phyloP scores from a whole-genome alignment of 2,797 vertebrate genomes.

The Pangasius djambal region DNA sequence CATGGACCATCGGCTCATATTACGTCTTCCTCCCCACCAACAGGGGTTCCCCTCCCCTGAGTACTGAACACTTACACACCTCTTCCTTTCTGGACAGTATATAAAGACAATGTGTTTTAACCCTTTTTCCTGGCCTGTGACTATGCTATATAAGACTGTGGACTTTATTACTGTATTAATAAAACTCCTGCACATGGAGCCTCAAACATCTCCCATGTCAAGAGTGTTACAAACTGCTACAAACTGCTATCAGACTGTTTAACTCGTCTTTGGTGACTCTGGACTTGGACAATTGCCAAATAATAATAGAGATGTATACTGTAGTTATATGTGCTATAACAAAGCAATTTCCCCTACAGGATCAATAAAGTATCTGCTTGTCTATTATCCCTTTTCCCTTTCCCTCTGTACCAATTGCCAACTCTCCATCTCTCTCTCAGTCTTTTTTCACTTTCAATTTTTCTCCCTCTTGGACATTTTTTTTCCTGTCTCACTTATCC shows the following conservation, averaged over 20 bases:
- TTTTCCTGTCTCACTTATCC: background rate
- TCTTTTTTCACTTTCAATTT: background rate
- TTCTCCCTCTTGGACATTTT: background rate
- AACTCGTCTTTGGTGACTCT: background rate
- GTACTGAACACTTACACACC: background rate
- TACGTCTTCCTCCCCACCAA: background rate
- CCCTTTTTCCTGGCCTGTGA: too few relatives aligned
- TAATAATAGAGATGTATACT: constrained; percentile 13
- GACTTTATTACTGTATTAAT: background rate
- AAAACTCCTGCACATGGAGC: background rate
- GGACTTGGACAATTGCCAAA: background rate
- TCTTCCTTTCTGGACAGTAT: background rate
- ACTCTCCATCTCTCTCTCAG: constrained; percentile 16
- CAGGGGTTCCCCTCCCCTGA: background rate
- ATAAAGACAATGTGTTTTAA: background rate
- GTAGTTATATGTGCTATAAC: constrained; percentile 4
- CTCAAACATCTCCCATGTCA: too few relatives aligned
- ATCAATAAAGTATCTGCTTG: background rate
- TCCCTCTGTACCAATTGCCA: background rate
- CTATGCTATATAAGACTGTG: too few relatives aligned
- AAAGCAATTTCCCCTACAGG: constrained; percentile 8
- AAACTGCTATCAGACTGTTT: background rate
- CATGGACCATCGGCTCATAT: background rate
- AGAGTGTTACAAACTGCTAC: background rate
- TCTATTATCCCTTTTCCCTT: background rate